phyloP scores from a whole-genome alignment of 2,888 invertebrate species.

The Encarsia formosa region DNA sequence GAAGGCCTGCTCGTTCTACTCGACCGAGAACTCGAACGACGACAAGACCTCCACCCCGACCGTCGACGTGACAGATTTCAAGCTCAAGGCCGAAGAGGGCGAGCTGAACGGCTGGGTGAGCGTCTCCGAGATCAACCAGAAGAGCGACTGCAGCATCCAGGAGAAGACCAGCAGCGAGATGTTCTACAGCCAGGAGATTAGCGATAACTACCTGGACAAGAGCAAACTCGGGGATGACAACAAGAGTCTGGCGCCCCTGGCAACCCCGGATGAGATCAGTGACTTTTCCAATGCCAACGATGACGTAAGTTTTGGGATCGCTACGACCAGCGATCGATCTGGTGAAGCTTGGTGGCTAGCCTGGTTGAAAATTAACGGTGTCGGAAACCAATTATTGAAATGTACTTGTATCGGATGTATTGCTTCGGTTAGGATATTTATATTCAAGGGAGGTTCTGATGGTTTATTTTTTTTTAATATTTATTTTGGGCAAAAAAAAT shows the following conservation, averaged over 20 bases:
- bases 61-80: constrained; percentile 19
- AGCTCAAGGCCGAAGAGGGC: constrained; percentile 2
- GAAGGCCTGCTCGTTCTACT: constrained; percentile 29
- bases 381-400: too few relatives aligned
- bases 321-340: neutral
- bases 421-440: too few relatives aligned
- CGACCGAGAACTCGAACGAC: constrained; percentile 21
- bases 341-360: too few relatives aligned
- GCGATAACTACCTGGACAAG: constrained; percentile 23
- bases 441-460: too few relatives aligned
- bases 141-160: constrained; percentile 12
- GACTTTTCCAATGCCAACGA: constrained; percentile 44
- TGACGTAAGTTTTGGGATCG: constrained; percentile 41
- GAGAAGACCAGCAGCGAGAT: constrained; percentile 15
- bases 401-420: too few relatives aligned
- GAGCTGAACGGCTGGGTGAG: constrained; percentile 13
- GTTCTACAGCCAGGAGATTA: constrained; percentile 19
- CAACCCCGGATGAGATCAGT: constrained; percentile 43
- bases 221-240: constrained; percentile 19
- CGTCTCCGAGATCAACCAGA: constrained; percentile 10
- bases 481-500: too few relatives aligned
- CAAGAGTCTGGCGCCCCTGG: constrained; percentile 38
- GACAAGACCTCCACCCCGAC: constrained; percentile 6
- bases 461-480: too few relatives aligned
- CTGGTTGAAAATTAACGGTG: too few relatives aligned